Conservation (phyloP, 2,888 invertebrate genomes). For the Apodemia hepburni region DNA sequence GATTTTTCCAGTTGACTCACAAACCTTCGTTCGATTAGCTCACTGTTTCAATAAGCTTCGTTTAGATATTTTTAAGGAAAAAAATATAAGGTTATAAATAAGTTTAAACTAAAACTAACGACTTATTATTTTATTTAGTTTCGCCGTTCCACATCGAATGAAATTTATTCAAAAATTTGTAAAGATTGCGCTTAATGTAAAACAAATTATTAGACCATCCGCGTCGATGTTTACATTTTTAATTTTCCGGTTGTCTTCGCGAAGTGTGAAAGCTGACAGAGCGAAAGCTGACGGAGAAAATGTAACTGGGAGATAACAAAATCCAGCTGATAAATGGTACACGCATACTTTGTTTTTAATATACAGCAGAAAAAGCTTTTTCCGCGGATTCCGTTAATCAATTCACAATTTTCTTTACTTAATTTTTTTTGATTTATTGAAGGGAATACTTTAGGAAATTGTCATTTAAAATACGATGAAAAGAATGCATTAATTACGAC, state of each 20-base stretch:
- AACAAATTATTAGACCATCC: background rate
- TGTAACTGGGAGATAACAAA: slow-evolving; percentile 7
- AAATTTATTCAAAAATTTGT: background rate
- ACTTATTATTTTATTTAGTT: background rate
- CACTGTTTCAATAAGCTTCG: no score
- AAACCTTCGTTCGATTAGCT: no score
- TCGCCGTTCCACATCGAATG: background rate
- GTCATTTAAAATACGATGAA: no score
- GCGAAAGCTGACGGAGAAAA: slow-evolving; percentile 3
- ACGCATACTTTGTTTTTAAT: background rate
- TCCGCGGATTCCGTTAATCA: background rate
- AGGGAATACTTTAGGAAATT: no score
- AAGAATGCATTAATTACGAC: no score
- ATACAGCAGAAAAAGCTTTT: background rate
- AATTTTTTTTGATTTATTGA: no score
- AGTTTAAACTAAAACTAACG: background rate
- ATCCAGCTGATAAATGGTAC: slow-evolving; percentile 5
- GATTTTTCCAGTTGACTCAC: no score
- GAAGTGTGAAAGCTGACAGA: slow-evolving; percentile 33
- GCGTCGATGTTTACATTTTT: slow-evolving; percentile 59
- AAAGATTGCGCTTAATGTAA: background rate
- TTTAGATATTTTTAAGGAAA: no score
- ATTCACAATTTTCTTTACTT: background rate
- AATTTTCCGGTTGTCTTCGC: slow-evolving; percentile 77
- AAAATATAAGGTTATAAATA: no score